Evolutionary conservation across 2,888 invertebrate species (phyloP), one percentile per base, ranked within the genome.

Genomic region (Drosophila colorata): DNA sequence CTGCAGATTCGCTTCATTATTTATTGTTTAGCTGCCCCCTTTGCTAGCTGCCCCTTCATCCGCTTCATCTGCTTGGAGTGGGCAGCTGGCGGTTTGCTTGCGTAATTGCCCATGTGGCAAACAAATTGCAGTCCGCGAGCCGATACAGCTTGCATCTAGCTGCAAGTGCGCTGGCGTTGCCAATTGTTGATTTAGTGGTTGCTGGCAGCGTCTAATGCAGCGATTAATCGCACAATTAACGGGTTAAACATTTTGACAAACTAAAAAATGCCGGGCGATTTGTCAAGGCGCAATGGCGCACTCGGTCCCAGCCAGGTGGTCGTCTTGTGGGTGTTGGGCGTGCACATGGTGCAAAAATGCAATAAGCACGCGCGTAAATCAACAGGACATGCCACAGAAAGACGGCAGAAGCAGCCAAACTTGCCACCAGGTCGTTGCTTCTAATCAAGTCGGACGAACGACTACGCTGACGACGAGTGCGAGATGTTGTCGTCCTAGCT

Each of bases 341-440:
- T 46, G 25, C 14, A 23, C 57, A 25, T 43, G 59, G 8, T 18
- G 51, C 68, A 57, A 70, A 69, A 83, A 69, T 79, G 87, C 83
- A 87, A 84, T 84, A 87, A 87, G 83, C 88, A 72, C 64, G 55
- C 58, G 69, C 82, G 83, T 84, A 84, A 84, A 87, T 84, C 83
- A 84, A 87, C 82, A 79, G 84, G 81, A 87, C 85, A 84, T 74
- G 78, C 87, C 81, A 56, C 87, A 87, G 65, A 56, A 56, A 40
- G 55, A 56, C 71, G 52, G 49, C 18, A 31, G 38, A 55, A 43
- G 53, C 40, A 58, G 23, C 57, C 65, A 66, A 71, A 48, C 58
- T 57, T 58, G 65, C 75, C 76, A 60, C 69, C 80, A 69, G 78
- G 49, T 73, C 78, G 65, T 78, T 78, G 80, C 78, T 78, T 78